Percentiles rank a stretch among this genome's conserved stretches.
Conservation (phyloP, 2,888 invertebrate genomes). For the Drosophila glabriapex region DNA sequence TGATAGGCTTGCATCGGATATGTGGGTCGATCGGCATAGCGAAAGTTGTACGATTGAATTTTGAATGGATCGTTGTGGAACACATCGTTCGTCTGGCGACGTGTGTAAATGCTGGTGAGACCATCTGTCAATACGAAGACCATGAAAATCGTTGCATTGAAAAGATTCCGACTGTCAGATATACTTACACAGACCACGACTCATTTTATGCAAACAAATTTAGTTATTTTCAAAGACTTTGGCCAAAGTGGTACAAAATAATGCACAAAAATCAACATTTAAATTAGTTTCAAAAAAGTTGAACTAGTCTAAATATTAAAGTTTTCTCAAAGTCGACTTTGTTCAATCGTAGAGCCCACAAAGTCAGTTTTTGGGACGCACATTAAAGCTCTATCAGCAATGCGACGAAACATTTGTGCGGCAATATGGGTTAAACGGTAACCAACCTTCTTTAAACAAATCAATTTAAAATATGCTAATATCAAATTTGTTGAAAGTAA, state of each 20-base stretch:
- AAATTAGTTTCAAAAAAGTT: slow-evolving; percentile 27
- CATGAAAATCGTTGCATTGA: neutral
- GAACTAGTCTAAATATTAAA: slow-evolving; percentile 27
- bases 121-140: slow-evolving; percentile 29
- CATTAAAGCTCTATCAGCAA: slow-evolving; percentile 71
- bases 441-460: slow-evolving; percentile 75
- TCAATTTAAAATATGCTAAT: slow-evolving; percentile 72
- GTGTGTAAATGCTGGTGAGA: slow-evolving; percentile 48
- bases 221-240: slow-evolving; percentile 18
- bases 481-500: slow-evolving; percentile 28
- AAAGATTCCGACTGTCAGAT: neutral
- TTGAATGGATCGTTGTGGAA: slow-evolving; percentile 83
- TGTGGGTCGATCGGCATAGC: slow-evolving; percentile 78
- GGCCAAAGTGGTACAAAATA: slow-evolving; percentile 40
- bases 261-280: slow-evolving; percentile 28
- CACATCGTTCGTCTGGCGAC: slow-evolving; percentile 63
- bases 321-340: slow-evolving; percentile 46
- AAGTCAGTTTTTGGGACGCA: slow-evolving; percentile 28
- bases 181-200: slow-evolving; percentile 53
- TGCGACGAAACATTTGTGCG: slow-evolving; percentile 46
- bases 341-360: slow-evolving; percentile 19
- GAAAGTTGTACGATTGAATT: slow-evolving; percentile 82
- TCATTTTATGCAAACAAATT: slow-evolving; percentile 64
- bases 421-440: slow-evolving; percentile 27
- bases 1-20: slow-evolving; percentile 56